Evolutionary conservation across 2,888 invertebrate species (phyloP), one percentile per base, ranked within the genome.

Genomic region (Sphaeridia pumilis): DNA sequence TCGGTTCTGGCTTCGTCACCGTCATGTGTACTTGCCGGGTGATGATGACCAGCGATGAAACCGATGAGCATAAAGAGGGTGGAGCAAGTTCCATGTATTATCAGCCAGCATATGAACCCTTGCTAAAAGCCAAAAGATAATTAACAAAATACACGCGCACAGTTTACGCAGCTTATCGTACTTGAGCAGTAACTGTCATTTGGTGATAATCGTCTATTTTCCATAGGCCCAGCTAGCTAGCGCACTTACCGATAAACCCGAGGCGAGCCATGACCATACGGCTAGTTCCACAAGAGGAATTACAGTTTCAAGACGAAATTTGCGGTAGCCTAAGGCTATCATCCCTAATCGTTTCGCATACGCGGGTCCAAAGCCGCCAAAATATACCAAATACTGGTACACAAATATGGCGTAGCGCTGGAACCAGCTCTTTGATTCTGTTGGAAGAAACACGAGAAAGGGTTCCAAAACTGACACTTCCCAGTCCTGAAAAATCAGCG

Each of bases 21-120:
- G 35, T 65, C 67, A 54, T 67, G 67, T 41, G 62, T 67, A 31
- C 65, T 53, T 28, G 78, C 78, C 1, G 86, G 84, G 68, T 86
- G 84, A 67, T 86, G 85, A 71, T 87, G 87, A 1, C 81, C 84
- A 1, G 84, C 84, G 67, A 80, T 84, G 1, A 83, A 66, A 2
- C 80, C 84, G 52, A 84, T 78, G 1, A 76, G 61, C 14, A 71
- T 73, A 66, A 86, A 44, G 17, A 49, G 49, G 27, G 54, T 61
- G 1, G 59, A 59, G n/a, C 55, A 41, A 0, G 46, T 52, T 1
- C 57, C 49, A 22, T 63, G 60, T 17, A 63, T 45, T 5, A 46
- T 54, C 47, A 44, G 54, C 66, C 48, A 63, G 4, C 52, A 55
- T 2, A 34, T 36, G 14, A 59, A 22, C 17, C 55, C 58, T 21